Conservation (phyloP, 1,140 invertebrate genomes). For the Drosophila nigrodunni region DNA sequence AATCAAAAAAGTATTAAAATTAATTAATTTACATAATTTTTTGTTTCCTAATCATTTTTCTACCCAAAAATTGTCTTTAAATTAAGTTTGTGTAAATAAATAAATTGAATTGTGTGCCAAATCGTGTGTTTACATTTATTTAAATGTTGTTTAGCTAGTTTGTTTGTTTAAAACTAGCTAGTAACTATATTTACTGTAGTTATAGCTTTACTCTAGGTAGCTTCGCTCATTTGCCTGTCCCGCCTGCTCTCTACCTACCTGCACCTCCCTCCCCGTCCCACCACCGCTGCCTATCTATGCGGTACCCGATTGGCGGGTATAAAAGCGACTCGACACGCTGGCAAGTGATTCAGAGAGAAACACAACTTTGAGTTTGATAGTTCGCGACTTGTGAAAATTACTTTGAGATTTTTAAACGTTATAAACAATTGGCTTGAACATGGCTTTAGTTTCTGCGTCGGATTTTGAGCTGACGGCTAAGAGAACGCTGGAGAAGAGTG, state of each 20-base stretch:
- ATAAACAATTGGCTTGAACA: constrained; percentile 16
- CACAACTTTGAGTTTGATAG: constrained; percentile 8
- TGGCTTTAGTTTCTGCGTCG: constrained; percentile 88
- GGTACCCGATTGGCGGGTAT: constrained; percentile 3
- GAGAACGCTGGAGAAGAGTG: constrained; percentile 88
- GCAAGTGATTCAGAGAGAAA: constrained; percentile 5
- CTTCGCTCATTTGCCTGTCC: no score
- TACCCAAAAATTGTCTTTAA: no score
- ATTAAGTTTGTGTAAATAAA: no score
- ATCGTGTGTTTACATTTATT: no score
- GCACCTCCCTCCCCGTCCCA: neutral
- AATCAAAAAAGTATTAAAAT: neutral
- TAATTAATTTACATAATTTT: neutral
- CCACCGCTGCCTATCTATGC: neutral
- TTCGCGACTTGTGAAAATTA: neutral
- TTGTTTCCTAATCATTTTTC: neutral
- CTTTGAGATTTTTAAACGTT: neutral
- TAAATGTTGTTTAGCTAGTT: no score
- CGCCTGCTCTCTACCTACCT: neutral
- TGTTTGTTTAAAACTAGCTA: no score
- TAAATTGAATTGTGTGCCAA: no score
- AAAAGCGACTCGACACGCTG: constrained; percentile 23
- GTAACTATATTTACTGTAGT: no score
- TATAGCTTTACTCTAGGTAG: no score
- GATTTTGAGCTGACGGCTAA: constrained; percentile 93